A percentile compares a stretch with the other conserved stretches of the same genome.
phyloP scores from a whole-genome alignment of 2,888 invertebrate genomes.

The Oasisia sp. region DNA sequence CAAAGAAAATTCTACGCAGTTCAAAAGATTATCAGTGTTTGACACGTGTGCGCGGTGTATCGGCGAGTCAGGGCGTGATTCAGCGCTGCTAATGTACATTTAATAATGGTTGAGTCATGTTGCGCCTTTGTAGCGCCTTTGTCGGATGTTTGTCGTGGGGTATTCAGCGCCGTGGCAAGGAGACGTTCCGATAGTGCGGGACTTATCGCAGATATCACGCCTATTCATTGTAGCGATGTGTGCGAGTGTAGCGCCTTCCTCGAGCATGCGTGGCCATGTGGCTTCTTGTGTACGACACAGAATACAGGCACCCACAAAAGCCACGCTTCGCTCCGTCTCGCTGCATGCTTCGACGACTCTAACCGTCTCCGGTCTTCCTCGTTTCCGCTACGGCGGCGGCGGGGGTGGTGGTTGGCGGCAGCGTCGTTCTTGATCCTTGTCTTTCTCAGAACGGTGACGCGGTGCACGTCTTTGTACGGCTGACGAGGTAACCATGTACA shows the following conservation, averaged over 20 bases:
- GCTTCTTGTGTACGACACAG: too few relatives aligned
- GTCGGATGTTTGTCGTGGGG: not conserved
- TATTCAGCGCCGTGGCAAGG: not conserved
- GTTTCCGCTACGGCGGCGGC: not conserved
- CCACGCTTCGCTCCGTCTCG: not conserved
- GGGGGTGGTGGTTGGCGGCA: too few relatives aligned
- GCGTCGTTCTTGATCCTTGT: not conserved
- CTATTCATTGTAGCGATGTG: conserved; percentile 12
- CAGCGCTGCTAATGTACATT: not conserved
- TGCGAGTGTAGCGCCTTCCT: not conserved
- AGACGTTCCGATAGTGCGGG: not conserved
- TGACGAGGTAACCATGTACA: not conserved
- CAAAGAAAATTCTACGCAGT: not conserved
- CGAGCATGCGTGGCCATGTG: too few relatives aligned
- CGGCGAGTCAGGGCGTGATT: not conserved
- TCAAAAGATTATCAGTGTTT: conserved; percentile 2
- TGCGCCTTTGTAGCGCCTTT: not conserved
- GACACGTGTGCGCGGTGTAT: not conserved
- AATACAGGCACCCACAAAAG: not conserved
- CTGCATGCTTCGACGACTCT: not conserved
- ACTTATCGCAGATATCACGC: conserved; percentile 10
- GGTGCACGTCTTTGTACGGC: not conserved
- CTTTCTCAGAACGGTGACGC: conserved; percentile 17
- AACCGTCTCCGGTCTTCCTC: not conserved
- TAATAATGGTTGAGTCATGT: not conserved